Evolutionary conservation across 2,888 invertebrate species (phyloP).

Genomic region (Agonopterix alstromeriana): DNA sequence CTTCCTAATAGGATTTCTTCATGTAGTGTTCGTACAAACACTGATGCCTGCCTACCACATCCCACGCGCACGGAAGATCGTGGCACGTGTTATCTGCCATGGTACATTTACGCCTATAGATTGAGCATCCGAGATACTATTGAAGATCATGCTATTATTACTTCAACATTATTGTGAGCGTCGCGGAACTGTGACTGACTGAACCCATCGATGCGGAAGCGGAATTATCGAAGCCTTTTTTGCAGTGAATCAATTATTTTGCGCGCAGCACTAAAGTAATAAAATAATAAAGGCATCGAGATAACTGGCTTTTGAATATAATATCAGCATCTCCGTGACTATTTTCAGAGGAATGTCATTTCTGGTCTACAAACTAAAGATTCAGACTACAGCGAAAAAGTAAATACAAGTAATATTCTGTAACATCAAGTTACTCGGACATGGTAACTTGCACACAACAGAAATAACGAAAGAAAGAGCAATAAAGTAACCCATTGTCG

Average conservation of each 20-base stretch:
- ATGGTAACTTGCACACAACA: too few relatives aligned
- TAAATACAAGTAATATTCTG: background rate
- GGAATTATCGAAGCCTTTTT: constrained; percentile 13
- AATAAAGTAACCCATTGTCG: background rate
- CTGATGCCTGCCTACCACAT: background rate
- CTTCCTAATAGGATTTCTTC: constrained; percentile 35
- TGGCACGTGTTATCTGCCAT: constrained; percentile 39
- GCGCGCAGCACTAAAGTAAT: background rate
- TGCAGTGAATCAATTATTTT: background rate
- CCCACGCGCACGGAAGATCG: constrained; percentile 7
- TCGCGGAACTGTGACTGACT: constrained; percentile 18
- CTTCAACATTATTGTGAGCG: constrained; percentile 12
- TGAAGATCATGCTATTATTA: constrained; percentile 26
- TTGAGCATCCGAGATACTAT: constrained; percentile 14
- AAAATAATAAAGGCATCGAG: background rate
- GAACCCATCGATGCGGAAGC: constrained; percentile 19
- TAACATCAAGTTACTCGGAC: too few relatives aligned
- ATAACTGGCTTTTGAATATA: too few relatives aligned
- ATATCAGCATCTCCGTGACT: too few relatives aligned
- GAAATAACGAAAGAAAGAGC: too few relatives aligned
- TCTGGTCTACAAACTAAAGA: background rate
- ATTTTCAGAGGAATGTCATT: too few relatives aligned
- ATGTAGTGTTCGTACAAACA: background rate
- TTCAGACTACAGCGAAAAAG: background rate
- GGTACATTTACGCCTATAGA: constrained; percentile 20